Percentiles rank a stretch among this genome's conserved stretches.
These are phyloP conservation scores for Ammodytes marinus DNA, from an alignment of 2,113 vertebrate species.

Conservation along the genomic window DNA sequence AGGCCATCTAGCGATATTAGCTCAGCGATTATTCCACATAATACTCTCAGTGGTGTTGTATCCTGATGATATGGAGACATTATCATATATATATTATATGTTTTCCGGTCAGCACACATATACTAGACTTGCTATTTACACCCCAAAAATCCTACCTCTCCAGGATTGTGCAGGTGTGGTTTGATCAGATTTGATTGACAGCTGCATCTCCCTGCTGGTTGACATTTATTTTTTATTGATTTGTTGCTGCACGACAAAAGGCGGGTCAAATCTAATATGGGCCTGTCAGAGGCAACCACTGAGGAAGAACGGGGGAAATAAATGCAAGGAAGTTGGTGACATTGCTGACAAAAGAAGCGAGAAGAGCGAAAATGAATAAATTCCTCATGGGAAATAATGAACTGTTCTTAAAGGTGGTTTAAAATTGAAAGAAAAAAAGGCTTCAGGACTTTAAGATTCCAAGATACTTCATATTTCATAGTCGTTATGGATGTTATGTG, in stretches of 20 bases:
- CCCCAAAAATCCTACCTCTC: not conserved
- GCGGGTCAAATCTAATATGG: not conserved
- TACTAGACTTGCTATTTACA: not conserved
- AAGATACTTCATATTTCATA: not conserved
- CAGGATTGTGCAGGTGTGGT: not conserved
- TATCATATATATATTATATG: not conserved
- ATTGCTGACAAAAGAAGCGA: not conserved
- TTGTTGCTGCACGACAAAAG: not conserved
- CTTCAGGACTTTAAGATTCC: not conserved
- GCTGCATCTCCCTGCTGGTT: not conserved
- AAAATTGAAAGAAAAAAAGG: not conserved
- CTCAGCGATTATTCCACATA: not conserved
- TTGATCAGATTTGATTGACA: slow-evolving; percentile 4
- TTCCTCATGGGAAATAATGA: not conserved
- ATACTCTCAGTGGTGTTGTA: not conserved
- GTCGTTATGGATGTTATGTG: not conserved
- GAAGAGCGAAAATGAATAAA: not conserved
- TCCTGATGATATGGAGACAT: not conserved
- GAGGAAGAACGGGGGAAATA: no score
- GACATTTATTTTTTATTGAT: not conserved
- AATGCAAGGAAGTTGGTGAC: not conserved
- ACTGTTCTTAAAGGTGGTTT: not conserved
- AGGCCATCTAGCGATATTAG: not conserved
- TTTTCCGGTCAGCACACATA: no score
- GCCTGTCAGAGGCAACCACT: not conserved